Evolutionary conservation across 2,888 invertebrate species (phyloP).

Genomic region (Cantharis rufa): DNA sequence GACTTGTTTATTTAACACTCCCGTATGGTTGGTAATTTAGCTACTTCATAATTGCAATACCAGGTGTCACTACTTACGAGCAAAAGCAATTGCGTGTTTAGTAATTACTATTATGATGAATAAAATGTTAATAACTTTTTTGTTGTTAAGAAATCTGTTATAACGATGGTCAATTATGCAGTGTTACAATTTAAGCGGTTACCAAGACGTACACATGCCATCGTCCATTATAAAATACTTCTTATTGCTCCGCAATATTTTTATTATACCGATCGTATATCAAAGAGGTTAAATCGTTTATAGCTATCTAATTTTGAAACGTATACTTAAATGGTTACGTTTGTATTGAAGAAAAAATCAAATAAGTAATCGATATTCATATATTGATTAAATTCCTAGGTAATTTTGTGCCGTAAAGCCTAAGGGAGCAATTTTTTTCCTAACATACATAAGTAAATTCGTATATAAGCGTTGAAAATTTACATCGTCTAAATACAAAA

Average conservation of each 20-base stretch:
- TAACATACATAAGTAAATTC: slow-evolving; percentile 5
- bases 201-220: neutral
- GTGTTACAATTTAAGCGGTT: neutral
- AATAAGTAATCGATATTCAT: neutral
- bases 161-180: neutral
- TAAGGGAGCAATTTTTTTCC: neutral
- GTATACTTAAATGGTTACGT: neutral
- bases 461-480: slow-evolving; percentile 20
- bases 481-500: slow-evolving; percentile 14
- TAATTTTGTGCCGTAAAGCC: neutral
- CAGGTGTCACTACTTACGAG: neutral
- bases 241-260: neutral
- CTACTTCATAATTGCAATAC: neutral
- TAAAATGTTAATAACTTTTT: neutral
- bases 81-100: neutral
- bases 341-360: neutral
- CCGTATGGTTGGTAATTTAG: neutral
- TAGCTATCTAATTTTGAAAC: neutral
- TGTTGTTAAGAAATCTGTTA: neutral
- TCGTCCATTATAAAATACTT: neutral
- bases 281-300: neutral
- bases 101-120: neutral
- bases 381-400: slow-evolving; percentile 1
- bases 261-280: neutral
- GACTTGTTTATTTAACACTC: neutral